Evolutionary conservation across 35 echinoderm and acorn worm species (phyloP).

Genomic region (Chiridota heheva): DNA sequence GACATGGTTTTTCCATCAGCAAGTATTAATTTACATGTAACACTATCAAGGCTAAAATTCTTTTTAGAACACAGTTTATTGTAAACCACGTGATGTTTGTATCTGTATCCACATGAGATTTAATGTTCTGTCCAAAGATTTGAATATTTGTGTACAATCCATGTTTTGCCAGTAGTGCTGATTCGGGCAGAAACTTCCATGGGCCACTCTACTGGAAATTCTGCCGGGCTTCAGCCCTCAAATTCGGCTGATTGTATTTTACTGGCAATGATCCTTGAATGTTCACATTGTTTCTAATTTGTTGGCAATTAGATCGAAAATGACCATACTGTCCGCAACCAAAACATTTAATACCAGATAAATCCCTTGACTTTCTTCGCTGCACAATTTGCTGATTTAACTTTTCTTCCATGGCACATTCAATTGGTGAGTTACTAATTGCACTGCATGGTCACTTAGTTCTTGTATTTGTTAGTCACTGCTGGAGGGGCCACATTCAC

Average conservation of each 20-base stretch:
- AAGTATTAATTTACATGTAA: too few relatives aligned
- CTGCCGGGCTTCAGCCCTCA: slow-evolving; percentile 13
- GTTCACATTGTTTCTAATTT: too few relatives aligned
- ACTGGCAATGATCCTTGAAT: too few relatives aligned
- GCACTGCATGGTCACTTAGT: background rate
- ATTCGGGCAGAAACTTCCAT: background rate
- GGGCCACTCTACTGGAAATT: too few relatives aligned
- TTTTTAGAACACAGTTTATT: too few relatives aligned
- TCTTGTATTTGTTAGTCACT: background rate
- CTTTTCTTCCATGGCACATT: background rate
- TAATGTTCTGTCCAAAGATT: background rate
- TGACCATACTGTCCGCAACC: too few relatives aligned
- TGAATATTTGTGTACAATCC: background rate
- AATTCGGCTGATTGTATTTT: slow-evolving; percentile 18
- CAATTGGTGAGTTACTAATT: background rate
- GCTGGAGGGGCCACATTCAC: background rate
- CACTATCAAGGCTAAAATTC: too few relatives aligned
- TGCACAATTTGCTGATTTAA: background rate
- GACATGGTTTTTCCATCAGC: background rate
- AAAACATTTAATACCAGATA: too few relatives aligned
- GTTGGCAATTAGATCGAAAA: too few relatives aligned
- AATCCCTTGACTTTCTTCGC: background rate
- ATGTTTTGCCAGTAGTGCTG: background rate
- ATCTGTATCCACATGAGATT: background rate
- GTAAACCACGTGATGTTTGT: too few relatives aligned